Percentiles rank a stretch among this genome's conserved stretches.
These are phyloP conservation scores for Sminthurinus signatus DNA, from an alignment of 1,140 invertebrate species.

Conservation along the genomic window DNA sequence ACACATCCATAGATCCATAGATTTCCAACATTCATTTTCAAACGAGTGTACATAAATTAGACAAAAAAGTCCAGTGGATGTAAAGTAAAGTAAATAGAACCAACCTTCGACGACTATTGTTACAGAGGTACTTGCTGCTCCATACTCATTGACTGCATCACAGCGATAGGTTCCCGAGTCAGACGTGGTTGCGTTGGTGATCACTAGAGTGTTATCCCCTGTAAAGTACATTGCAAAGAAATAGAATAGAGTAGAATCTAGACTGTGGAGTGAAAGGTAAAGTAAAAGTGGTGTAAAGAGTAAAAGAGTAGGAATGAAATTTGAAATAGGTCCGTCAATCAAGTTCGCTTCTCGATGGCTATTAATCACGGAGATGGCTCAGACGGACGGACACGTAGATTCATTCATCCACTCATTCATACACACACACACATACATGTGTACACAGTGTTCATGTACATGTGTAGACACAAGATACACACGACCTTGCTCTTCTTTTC, in stretches of 20 bases:
- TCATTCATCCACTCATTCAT: slow-evolving; percentile 3
- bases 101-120: slow-evolving; percentile 58
- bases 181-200: slow-evolving; percentile 54
- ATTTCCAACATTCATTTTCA: too few species aligned
- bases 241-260: too few species aligned
- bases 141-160: slow-evolving; percentile 64
- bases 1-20: too few species aligned
- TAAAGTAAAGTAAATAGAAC: too few species aligned
- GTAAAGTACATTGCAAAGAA: neutral
- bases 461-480: too few species aligned
- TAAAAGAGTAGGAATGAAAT: slow-evolving; percentile 16
- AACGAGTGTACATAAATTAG: too few species aligned
- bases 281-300: slow-evolving; percentile 13
- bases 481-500: too few species aligned
- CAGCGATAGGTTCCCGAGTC: slow-evolving; percentile 75
- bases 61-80: too few species aligned
- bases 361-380: slow-evolving; percentile 10
- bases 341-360: slow-evolving; percentile 3
- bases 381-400: neutral
- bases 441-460: too few species aligned
- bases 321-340: slow-evolving; percentile 14
- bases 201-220: slow-evolving; percentile 49
- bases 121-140: slow-evolving; percentile 54
- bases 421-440: slow-evolving; percentile 34
- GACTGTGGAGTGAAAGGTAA: too few species aligned